A percentile compares a stretch with the other conserved stretches of the same genome.
These are phyloP conservation scores for Girardia tigrina DNA, from an alignment of 2,888 invertebrate genomes.

Conservation along the genomic window DNA sequence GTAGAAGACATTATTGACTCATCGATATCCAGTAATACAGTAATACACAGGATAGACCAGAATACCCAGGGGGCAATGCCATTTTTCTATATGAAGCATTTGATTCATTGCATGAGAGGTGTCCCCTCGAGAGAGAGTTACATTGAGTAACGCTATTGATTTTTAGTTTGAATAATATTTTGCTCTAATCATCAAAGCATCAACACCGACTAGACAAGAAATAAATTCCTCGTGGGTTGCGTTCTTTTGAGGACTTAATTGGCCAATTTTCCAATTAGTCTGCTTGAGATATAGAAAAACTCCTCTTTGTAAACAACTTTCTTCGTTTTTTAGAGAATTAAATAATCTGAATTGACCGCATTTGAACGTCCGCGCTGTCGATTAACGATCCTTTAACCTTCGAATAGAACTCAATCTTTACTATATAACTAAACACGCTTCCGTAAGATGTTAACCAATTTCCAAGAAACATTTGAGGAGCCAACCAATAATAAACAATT, in stretches of 20 bases:
- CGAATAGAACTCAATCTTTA: neutral
- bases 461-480: slow-evolving; percentile 65
- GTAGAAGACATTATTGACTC: slow-evolving; percentile 53
- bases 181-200: neutral
- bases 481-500: slow-evolving; percentile 66
- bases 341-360: neutral
- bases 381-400: neutral
- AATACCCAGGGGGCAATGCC: slow-evolving; percentile 69
- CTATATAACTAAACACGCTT: neutral
- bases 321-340: neutral
- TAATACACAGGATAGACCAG: slow-evolving; percentile 68
- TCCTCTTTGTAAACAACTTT: neutral
- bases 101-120: neutral
- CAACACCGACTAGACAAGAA: neutral
- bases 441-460: slow-evolving; percentile 51
- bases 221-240: slow-evolving; percentile 11
- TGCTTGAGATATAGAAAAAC: neutral
- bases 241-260: neutral
- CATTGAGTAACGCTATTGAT: neutral
- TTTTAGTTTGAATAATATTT: slow-evolving; percentile 18
- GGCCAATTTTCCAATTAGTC: neutral
- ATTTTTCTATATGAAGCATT: slow-evolving; percentile 56
- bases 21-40: slow-evolving; percentile 66
- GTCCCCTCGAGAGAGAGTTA: slow-evolving; percentile 9
- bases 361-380: neutral